Base-by-base conservation (phyloP, 1,140 invertebrate genomes). In the Fopius arisanus region DNA sequence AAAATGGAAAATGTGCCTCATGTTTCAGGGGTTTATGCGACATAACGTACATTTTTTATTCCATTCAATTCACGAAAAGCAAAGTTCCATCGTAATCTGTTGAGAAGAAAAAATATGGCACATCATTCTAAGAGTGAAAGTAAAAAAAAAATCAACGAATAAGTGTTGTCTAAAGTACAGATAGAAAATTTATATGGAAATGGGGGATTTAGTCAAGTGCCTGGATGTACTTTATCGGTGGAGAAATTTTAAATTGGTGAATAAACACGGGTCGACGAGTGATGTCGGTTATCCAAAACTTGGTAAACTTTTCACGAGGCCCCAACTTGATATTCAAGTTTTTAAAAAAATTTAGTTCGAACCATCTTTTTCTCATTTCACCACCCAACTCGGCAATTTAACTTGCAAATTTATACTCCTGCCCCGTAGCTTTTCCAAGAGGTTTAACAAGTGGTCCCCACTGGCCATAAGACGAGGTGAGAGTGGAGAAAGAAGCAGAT, bases 391-490 rank as follows among this genome's bases (percentile, higher is more conserved):
- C 51, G 48, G 59, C 70, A 78, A 79, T 80, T 80, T 80, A 77
- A 80, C 76, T 80, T 80, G 77, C 75, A 80, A 80, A 80, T 80
- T 79, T 66, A 66, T 69, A 51, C 73, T 70, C 66, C 40, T 54
- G 66, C 54, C n/a, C 72, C 67, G 67, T 71, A 77, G 62, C 28
- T 72, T 48, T 40, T 23, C 68, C 33, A 68, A 70, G 54, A 75
- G 73, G 67, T 72, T 80, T 78, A 78, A 76, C 75, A 75, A 77
- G 75, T 76, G 69, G 73, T 77, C 76, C 54, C 54, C 54, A 59
- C 54, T 59, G 54, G 54, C 78, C 73, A 65, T 54, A 51, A 65
- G 40, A 70, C 41, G 40, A 72, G 29, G 62, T 41, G 43, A 69
- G 48, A 43, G 48, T 37, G 23, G 12, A 68, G n/a, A 68, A 43